phyloP scores from a whole-genome alignment of 2,888 invertebrate genomes.

The Emesis furor region DNA sequence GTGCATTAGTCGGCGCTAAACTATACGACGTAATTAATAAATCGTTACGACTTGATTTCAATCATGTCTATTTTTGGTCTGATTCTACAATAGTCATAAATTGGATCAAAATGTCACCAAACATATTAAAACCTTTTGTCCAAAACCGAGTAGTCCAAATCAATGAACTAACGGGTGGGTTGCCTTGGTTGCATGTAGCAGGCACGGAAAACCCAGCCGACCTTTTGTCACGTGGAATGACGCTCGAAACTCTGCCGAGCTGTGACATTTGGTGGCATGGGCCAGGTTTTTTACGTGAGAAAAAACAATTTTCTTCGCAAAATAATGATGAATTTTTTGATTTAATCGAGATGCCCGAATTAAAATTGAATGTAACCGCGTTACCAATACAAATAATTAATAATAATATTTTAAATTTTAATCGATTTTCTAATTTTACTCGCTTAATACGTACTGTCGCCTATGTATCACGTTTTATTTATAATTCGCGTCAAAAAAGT shows the following conservation, averaged over 20 bases:
- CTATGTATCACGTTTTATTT: conserved; percentile 55
- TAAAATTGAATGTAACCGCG: background rate
- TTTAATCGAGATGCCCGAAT: background rate
- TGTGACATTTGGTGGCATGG: too few species aligned
- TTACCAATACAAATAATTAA: too few species aligned
- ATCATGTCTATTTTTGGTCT: conserved; percentile 65
- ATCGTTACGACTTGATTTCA: conserved; percentile 31
- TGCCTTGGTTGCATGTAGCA: too few species aligned
- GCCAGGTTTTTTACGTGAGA: too few species aligned
- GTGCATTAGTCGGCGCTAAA: conserved; percentile 23
- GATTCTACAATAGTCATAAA: conserved; percentile 60
- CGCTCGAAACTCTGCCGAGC: too few species aligned
- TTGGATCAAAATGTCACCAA: conserved; percentile 53
- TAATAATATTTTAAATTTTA: conserved; percentile 35
- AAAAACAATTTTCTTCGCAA: background rate
- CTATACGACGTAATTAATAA: background rate
- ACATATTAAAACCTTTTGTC: conserved; percentile 51
- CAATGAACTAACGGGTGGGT: background rate
- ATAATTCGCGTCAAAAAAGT: conserved; percentile 30
- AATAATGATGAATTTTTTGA: background rate
- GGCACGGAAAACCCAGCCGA: too few species aligned
- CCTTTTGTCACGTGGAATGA: too few species aligned
- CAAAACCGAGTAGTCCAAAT: conserved; percentile 59
- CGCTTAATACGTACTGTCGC: conserved; percentile 22
- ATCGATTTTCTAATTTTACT: conserved; percentile 33